phyloP scores from a whole-genome alignment of 2,113 vertebrate genomes.

The Mirounga angustirostris region DNA sequence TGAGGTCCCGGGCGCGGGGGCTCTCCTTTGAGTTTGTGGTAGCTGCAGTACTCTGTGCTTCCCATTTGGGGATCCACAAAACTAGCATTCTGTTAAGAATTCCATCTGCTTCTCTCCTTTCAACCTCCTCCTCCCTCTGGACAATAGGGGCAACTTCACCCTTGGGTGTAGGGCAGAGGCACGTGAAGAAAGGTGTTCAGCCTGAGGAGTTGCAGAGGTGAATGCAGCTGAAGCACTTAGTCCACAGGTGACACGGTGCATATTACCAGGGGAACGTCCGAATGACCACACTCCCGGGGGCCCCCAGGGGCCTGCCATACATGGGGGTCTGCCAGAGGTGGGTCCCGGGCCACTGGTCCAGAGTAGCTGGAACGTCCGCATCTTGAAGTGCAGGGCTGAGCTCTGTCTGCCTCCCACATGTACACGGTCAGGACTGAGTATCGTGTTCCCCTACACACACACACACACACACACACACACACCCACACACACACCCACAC shows the following conservation, averaged over 20 bases:
- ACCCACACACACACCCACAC: background rate
- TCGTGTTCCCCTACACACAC: background rate
- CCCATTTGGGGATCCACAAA: background rate
- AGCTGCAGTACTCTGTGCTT: rapidly evolving
- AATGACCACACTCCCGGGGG: rapidly evolving
- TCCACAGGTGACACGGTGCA: rapidly evolving
- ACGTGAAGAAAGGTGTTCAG: background rate
- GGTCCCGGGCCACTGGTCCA: background rate
- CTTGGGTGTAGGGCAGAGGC: background rate
- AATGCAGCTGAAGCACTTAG: rapidly evolving
- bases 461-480: too few relatives aligned
- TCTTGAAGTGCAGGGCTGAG: background rate
- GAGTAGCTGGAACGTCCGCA: rapidly evolving
- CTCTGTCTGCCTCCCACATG: background rate
- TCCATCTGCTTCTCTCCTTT: background rate
- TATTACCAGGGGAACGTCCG: rapidly evolving
- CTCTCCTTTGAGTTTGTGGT: too few relatives aligned
- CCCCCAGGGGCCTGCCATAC: too few relatives aligned
- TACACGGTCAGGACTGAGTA: background rate
- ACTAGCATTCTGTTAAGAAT: too few relatives aligned
- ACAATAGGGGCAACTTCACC: background rate
- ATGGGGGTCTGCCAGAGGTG: background rate
- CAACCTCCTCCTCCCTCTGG: background rate
- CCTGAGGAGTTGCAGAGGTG: background rate
- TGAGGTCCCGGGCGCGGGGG: background rate